phyloP scores from a whole-genome alignment of 2,113 vertebrate genomes.

The Cepphus grylle region DNA sequence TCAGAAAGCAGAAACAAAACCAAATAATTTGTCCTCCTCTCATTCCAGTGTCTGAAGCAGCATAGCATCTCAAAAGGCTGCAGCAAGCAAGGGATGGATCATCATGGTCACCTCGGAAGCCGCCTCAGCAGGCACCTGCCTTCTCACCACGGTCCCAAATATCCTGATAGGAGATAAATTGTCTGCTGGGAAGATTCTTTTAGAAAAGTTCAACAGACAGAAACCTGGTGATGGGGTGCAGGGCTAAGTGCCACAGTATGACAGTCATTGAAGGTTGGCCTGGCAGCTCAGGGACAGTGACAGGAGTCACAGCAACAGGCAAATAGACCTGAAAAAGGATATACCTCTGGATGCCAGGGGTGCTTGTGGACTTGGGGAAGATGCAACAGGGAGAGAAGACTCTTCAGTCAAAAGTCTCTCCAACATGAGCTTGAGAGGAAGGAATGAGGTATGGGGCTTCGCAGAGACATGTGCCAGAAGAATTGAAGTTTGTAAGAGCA shows the following conservation, averaged over 20 bases:
- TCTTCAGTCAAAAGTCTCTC: background rate
- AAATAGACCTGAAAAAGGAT: background rate
- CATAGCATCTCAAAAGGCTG: background rate
- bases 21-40: background rate
- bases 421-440: background rate
- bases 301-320: background rate
- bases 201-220: background rate
- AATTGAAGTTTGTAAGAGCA: background rate
- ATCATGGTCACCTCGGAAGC: background rate
- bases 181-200: background rate
- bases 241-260: accelerated
- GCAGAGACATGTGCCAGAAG: background rate
- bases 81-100: background rate
- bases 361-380: background rate
- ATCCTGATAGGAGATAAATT: background rate
- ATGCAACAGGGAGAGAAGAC: background rate
- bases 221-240: background rate
- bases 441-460: background rate
- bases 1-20: background rate
- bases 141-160: background rate
- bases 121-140: background rate
- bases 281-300: background rate
- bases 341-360: background rate
- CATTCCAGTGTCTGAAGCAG: background rate
- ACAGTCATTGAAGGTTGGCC: background rate